Conservation (phyloP, 2,797 vertebrate genomes). For the Myotis planiceps region DNA sequence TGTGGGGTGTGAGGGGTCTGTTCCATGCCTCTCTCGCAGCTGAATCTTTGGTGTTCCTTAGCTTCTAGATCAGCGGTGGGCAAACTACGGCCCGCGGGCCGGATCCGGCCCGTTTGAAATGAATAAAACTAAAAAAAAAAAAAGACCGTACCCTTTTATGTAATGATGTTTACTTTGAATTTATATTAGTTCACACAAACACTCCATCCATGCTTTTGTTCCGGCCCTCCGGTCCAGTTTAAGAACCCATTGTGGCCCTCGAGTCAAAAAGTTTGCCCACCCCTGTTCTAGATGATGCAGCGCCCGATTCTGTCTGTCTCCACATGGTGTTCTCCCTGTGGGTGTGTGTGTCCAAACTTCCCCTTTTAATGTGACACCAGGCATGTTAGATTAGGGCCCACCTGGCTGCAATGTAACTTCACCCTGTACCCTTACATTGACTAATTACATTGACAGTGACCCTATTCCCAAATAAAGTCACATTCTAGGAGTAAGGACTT, state of each 20-base stretch:
- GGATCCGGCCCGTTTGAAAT: no score
- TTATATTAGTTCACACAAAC: no score
- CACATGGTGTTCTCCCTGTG: neutral
- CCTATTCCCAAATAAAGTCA: neutral
- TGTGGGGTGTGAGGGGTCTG: neutral
- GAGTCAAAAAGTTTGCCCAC: no score
- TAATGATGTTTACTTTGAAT: no score
- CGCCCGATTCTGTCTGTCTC: neutral
- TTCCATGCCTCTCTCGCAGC: neutral
- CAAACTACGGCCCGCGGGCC: no score
- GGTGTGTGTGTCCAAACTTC: neutral
- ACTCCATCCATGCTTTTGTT: no score
- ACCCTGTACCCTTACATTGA: no score
- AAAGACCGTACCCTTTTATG: no score
- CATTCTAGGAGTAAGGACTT: neutral
- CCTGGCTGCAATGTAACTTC: neutral
- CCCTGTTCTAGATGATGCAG: neutral
- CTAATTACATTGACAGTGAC: neutral
- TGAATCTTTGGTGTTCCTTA: neutral
- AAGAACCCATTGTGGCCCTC: no score
- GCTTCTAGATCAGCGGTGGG: neutral
- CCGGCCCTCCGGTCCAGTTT: no score
- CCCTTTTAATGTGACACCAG: neutral
- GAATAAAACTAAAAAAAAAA: no score
- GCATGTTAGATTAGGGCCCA: neutral